Percentiles rank a stretch among this genome's conserved stretches.
Evolutionary conservation across 2,797 vertebrate genomes (phyloP).

Genomic region (Phoebastria nigripes): DNA sequence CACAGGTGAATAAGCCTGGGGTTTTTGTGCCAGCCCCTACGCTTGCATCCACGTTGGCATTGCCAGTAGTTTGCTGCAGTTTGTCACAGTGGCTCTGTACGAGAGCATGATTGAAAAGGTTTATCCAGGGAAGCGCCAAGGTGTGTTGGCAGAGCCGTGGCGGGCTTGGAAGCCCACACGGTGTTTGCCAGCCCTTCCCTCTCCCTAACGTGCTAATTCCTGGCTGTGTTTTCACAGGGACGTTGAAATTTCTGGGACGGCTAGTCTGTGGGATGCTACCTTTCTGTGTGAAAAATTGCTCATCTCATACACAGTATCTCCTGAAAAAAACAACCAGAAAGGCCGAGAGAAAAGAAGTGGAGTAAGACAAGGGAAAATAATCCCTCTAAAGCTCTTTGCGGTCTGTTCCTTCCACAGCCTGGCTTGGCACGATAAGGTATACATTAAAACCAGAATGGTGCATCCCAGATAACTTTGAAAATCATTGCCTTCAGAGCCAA

Average conservation of each 20-base stretch:
- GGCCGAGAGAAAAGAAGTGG: neutral
- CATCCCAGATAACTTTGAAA: neutral
- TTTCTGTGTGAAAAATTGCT: neutral
- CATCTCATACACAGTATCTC: neutral
- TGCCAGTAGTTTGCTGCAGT: neutral
- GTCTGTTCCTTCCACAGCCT: neutral
- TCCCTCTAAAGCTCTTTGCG: neutral
- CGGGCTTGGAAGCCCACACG: fast-evolving
- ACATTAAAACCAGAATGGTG: neutral
- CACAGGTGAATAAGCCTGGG: neutral
- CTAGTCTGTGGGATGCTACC: neutral
- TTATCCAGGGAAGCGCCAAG: neutral
- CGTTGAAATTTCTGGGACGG: neutral
- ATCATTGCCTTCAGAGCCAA: neutral
- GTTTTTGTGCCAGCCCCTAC: neutral
- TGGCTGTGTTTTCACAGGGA: neutral
- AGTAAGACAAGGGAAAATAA: neutral
- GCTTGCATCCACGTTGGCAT: fast-evolving
- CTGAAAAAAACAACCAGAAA: neutral
- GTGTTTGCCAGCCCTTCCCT: neutral
- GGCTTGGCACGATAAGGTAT: neutral
- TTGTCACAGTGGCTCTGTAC: neutral
- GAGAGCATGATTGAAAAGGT: neutral
- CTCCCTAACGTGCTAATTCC: neutral
- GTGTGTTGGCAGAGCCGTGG: neutral